Evolutionary conservation across 64 coral and sea anemone species (phyloP).

Genomic region (Exaiptasia diaphana): DNA sequence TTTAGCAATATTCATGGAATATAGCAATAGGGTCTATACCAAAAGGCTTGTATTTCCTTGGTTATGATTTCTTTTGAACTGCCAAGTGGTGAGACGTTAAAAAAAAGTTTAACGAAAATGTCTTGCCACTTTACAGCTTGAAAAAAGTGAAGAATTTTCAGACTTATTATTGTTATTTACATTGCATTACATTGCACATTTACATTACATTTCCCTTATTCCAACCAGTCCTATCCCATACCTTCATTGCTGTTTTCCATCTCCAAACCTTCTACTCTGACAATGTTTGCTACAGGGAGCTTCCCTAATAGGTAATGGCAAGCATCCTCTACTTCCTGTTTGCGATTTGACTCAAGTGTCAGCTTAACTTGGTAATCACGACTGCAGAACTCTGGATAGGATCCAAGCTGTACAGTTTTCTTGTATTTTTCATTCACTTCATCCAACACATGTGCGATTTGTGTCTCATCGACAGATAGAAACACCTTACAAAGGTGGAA

Average conservation of each 20-base stretch:
- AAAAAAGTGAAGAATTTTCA: too few species aligned
- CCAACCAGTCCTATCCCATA: too few species aligned
- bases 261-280: constrained; percentile 46
- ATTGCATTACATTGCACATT: too few species aligned
- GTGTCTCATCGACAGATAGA: constrained; percentile 68
- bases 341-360: constrained; percentile 65
- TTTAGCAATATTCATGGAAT: too few species aligned
- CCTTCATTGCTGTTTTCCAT: background rate
- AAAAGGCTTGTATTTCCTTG: too few species aligned
- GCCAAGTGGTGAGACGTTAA: too few species aligned
- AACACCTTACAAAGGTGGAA: constrained; percentile 77
- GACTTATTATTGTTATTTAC: too few species aligned
- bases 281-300: constrained; percentile 55
- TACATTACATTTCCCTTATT: too few species aligned
- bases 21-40: too few species aligned
- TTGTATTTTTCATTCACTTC: constrained; percentile 81
- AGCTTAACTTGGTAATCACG: constrained; percentile 69
- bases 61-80: too few species aligned
- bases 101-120: too few species aligned
- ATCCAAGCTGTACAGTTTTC: constrained; percentile 71
- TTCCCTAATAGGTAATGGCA: constrained; percentile 54
- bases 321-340: constrained; percentile 57
- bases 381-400: constrained; percentile 77
- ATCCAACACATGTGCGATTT: constrained; percentile 58
- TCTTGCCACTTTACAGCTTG: too few species aligned